Evolutionary conservation across 2,888 invertebrate species (phyloP), one percentile per base, ranked within the genome.

Genomic region (Melanotus villosus): DNA sequence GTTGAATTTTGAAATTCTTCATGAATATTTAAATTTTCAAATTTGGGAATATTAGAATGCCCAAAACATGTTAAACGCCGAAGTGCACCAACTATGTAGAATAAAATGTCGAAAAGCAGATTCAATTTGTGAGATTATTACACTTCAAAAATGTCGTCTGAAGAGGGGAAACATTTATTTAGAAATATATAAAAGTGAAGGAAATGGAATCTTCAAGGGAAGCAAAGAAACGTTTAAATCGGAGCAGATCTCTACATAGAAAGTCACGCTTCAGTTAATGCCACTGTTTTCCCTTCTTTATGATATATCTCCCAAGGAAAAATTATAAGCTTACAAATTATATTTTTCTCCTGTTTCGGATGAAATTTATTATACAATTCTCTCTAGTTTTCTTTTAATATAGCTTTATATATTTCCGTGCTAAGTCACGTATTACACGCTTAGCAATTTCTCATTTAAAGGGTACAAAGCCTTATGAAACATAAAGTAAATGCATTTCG

Each of bases 251-350:
- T 4, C 16, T 21, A 41, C 6, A 16, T n/a, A 26, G 9, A 19
- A 45, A 45, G 45, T 45, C 45, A 45, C 45, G 45, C 45, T 45
- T 19, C 21, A 19, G 45, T 45, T 45, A 18, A 16, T 41, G 18
- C 14, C 18, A n/a, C n/a, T n/a, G n/a, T n/a, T 41, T 41, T 41
- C 41, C 16, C 21, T 4, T 4, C n/a, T 21, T 45, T 19, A 19
- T 45, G 45, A 45, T 16, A 41, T 19, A 41, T 41, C 18, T 34
- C 18, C 36, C 45, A 10, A 21, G 21, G 21, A 45, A 41, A 16
- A 45, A 21, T 45, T 45, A 45, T 9, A 45, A 7, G 1, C 5
- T 7, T 1, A 19, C 18, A 43, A 43, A 43, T 19, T 43, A 19
- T 43, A 18, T 43, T 43, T n/a, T n/a, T n/a, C n/a, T n/a, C n/a